phyloP scores from a whole-genome alignment of 1,140 invertebrate species.

The Pogonomyrmex californicus region DNA sequence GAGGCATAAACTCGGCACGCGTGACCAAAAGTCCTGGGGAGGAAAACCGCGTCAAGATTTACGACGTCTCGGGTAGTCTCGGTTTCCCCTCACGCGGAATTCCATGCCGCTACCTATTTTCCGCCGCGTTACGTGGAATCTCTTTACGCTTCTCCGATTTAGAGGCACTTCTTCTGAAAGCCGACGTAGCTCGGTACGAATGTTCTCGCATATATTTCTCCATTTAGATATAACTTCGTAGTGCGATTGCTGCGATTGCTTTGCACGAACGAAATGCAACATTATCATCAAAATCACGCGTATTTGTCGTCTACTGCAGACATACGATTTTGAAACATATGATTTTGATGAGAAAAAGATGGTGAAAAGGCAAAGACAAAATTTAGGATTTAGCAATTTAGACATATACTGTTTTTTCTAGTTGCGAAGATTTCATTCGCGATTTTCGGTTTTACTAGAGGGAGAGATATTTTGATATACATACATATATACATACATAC shows the following conservation, averaged over 20 bases:
- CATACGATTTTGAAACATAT: no score
- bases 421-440: no score
- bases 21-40: conserved; percentile 50
- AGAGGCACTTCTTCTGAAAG: conserved; percentile 14
- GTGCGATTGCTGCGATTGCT: background rate
- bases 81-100: conserved; percentile 42
- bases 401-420: no score
- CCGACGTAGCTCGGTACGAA: background rate
- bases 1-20: conserved; percentile 48
- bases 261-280: background rate
- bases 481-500: no score
- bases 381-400: no score
- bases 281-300: background rate
- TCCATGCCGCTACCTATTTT: conserved; percentile 42
- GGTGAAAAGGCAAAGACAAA: background rate
- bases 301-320: background rate
- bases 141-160: conserved; percentile 26
- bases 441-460: no score
- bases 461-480: no score
- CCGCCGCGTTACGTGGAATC: conserved; percentile 35
- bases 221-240: background rate
- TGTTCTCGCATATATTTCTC: background rate
- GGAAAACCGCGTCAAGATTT: conserved; percentile 51
- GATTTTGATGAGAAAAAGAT: background rate
- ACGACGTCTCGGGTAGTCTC: conserved; percentile 35